A percentile compares a stretch with the other conserved stretches of the same genome.
These are phyloP conservation scores for Pluvianellus socialis DNA, from an alignment of 2,113 vertebrate species.

Conservation along the genomic window DNA sequence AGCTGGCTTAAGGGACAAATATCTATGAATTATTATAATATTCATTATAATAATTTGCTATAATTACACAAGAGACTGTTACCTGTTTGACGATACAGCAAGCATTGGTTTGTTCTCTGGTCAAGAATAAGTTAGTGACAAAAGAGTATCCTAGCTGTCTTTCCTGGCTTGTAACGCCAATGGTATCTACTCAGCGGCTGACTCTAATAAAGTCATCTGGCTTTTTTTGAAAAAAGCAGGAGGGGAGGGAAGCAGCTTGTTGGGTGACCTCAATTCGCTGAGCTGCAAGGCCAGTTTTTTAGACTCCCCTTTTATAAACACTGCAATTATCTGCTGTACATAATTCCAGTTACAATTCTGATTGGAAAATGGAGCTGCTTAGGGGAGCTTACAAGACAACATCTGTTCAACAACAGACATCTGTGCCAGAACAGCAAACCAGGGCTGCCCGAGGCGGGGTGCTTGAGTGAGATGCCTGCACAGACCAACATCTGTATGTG, in stretches of 20 bases:
- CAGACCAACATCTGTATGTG: not conserved
- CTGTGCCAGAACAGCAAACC: constrained; percentile 38
- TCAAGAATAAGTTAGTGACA: constrained; percentile 21
- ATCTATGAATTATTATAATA: constrained; percentile 53
- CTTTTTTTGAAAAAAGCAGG: not conserved
- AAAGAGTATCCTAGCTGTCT: constrained; percentile 34
- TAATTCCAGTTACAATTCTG: constrained; percentile 70
- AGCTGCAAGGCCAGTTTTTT: constrained; percentile 34
- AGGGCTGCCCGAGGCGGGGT: not conserved
- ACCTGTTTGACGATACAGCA: constrained; percentile 58
- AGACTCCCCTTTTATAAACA: constrained; percentile 39
- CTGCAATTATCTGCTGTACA: constrained; percentile 62
- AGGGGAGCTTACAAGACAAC: constrained; percentile 62
- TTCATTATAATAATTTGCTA: constrained; percentile 20
- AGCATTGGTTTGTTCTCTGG: constrained; percentile 56
- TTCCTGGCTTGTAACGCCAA: constrained; percentile 26
- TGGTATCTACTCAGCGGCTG: not conserved
- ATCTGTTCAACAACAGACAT: constrained; percentile 65
- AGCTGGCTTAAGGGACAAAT: not conserved
- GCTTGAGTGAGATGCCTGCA: not conserved
- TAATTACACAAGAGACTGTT: not conserved
- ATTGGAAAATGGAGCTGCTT: constrained; percentile 73
- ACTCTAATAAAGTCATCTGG: constrained; percentile 30
- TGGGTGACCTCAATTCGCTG: constrained; percentile 51
- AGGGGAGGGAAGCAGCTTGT: constrained; percentile 24